Conservation (phyloP, 2,888 invertebrate genomes). For the Polydesmus complanatus region DNA sequence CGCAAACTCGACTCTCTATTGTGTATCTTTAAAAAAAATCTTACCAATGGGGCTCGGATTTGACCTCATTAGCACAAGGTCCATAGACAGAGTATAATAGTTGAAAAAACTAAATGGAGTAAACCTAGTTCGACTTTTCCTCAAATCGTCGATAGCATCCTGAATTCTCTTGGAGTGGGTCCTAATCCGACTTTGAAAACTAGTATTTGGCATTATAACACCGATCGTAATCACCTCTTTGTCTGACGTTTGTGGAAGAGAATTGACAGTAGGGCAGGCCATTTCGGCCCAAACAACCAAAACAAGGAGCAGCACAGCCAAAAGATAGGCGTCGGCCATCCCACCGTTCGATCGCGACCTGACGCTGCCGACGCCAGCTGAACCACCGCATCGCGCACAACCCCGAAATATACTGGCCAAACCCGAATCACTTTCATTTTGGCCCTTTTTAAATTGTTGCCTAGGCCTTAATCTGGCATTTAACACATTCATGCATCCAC, state of each 20-base stretch:
- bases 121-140: not conserved
- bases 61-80: not conserved
- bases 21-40: too few species aligned
- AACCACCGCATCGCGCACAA: not conserved
- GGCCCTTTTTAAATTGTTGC: too few species aligned
- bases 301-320: not conserved
- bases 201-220: not conserved
- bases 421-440: too few species aligned
- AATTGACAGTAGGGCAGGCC: not conserved
- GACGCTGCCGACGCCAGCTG: not conserved
- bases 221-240: not conserved
- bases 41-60: not conserved
- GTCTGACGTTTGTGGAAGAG: not conserved
- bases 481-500: too few species aligned
- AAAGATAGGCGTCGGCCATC: not conserved
- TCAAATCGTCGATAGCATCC: not conserved
- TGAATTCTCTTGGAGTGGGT: not conserved
- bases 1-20: too few species aligned
- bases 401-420: too few species aligned
- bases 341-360: not conserved
- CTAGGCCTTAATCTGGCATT: too few species aligned
- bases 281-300: not conserved
- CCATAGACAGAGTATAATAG: not conserved
- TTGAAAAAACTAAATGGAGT: not conserved
- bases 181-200: not conserved